phyloP scores from a whole-genome alignment of 1,140 invertebrate genomes.

The Parasteatoda tepidariorum region DNA sequence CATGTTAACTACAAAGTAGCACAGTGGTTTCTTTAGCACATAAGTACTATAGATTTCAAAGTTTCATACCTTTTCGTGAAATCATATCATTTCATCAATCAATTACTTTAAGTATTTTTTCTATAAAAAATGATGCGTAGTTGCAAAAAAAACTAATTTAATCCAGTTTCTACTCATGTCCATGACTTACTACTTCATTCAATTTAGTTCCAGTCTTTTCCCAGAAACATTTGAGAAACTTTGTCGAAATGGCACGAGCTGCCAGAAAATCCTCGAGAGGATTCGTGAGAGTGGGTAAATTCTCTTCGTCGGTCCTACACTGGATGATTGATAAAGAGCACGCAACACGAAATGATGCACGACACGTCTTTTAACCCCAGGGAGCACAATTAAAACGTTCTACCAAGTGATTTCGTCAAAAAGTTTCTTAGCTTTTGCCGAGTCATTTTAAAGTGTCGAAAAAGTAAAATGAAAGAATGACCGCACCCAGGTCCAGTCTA shows the following conservation, averaged over 20 bases:
- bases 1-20: too few species aligned
- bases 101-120: too few species aligned
- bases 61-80: too few species aligned
- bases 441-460: background rate
- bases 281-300: background rate
- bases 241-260: background rate
- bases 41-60: too few species aligned
- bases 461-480: background rate
- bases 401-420: background rate
- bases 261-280: background rate
- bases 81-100: too few species aligned
- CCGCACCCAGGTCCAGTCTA: background rate
- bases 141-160: too few species aligned
- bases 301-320: background rate
- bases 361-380: background rate
- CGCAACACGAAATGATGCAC: background rate
- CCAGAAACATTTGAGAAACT: background rate
- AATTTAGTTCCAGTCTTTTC: background rate
- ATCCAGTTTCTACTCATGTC: too few species aligned
- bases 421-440: background rate
- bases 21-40: too few species aligned
- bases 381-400: background rate
- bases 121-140: too few species aligned
- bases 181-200: background rate
- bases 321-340: background rate